phyloP scores from a whole-genome alignment of 2,888 invertebrate genomes.

The Oegoconia quadripuncta region DNA sequence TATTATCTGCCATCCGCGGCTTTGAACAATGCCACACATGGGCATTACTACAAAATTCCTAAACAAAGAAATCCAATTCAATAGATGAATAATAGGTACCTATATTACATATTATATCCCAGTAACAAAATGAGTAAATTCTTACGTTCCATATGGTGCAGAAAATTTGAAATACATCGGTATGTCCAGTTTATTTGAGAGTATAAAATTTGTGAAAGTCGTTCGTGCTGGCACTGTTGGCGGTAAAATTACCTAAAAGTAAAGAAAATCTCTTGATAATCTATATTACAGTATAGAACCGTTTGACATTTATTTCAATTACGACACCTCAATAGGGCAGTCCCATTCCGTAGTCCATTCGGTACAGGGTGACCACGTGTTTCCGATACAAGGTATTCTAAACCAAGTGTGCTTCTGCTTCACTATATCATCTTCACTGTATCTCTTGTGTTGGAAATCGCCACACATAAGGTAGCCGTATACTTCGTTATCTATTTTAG shows the following conservation, averaged over 20 bases:
- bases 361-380: conserved; percentile 62
- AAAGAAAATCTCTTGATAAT: no score
- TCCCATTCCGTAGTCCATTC: conserved; percentile 62
- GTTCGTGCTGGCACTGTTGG: conserved; percentile 68
- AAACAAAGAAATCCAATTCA: conserved; percentile 7
- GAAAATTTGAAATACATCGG: conserved; percentile 65
- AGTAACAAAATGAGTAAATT: no score
- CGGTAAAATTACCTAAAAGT: conserved; percentile 52
- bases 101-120: no score
- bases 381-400: conserved; percentile 65
- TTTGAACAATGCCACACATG: conserved; percentile 63
- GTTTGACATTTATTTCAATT: no score
- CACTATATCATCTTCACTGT: conserved; percentile 21
- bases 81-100: no score
- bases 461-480: conserved; percentile 63
- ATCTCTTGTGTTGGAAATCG: conserved; percentile 54
- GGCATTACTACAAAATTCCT: conserved; percentile 66
- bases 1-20: conserved; percentile 69
- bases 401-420: conserved; percentile 63
- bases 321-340: conserved; percentile 54
- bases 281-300: no score
- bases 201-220: conserved; percentile 61
- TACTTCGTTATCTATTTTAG: conserved; percentile 54
- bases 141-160: conserved; percentile 59
- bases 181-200: conserved; percentile 59